Evolutionary conservation across 2,113 vertebrate genomes (phyloP).

Genomic region (Otocyon megalotis): DNA sequence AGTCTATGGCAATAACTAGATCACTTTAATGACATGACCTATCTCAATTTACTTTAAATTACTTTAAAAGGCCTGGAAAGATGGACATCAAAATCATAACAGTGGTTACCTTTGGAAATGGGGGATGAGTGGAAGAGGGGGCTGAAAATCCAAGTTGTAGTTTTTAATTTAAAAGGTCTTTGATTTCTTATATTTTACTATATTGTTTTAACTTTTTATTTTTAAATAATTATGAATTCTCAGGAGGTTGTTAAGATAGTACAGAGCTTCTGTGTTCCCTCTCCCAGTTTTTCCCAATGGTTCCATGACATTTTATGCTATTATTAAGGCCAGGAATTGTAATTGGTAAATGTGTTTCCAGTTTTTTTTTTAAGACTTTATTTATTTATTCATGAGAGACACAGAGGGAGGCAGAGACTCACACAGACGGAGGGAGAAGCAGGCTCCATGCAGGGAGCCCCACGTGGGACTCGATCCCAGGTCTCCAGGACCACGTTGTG

Average conservation of each 20-base stretch:
- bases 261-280: neutral
- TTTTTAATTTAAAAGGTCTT: neutral
- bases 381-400: too few species aligned
- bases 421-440: too few species aligned
- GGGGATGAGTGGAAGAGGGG: neutral
- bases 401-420: too few species aligned
- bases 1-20: neutral
- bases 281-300: neutral
- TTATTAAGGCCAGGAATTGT: neutral
- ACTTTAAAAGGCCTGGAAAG: neutral
- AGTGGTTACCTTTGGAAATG: neutral
- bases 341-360: neutral
- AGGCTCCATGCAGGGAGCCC: too few species aligned
- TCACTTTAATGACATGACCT: neutral
- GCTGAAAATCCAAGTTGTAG: neutral
- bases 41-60: neutral
- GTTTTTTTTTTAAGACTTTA: too few species aligned
- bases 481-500: too few species aligned
- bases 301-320: neutral
- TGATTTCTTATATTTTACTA: neutral
- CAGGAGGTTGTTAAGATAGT: neutral
- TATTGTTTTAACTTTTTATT: neutral
- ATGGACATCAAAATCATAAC: neutral
- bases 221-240: neutral
- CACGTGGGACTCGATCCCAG: too few species aligned